Evolutionary conservation across 1,140 invertebrate species (phyloP).

Genomic region (Subanguina moxae): DNA sequence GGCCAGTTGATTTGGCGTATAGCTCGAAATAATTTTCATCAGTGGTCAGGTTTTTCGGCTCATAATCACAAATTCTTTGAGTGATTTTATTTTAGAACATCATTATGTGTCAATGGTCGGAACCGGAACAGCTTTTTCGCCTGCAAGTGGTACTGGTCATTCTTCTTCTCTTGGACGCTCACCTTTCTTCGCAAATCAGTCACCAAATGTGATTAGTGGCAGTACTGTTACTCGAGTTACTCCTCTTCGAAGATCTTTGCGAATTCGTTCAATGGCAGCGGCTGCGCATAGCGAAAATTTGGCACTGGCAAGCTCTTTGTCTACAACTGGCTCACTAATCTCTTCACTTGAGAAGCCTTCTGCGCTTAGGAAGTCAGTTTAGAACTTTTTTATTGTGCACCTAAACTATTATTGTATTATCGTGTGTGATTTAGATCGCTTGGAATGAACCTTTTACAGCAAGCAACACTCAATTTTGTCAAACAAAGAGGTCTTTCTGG

Average conservation of each 20-base stretch:
- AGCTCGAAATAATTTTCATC: too few species aligned
- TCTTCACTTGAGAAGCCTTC: not conserved
- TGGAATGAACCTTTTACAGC: not conserved
- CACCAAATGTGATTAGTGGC: not conserved
- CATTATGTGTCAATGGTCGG: too few species aligned
- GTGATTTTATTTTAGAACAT: constrained; percentile 4
- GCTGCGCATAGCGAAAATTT: constrained; percentile 4
- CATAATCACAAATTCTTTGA: not conserved
- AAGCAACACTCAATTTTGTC: not conserved
- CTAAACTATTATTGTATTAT: not conserved
- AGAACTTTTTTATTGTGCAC: not conserved
- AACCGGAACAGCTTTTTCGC: not conserved
- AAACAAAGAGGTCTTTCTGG: not conserved
- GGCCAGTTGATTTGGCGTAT: too few species aligned
- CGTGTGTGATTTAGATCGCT: not conserved
- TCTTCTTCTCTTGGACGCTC: not conserved
- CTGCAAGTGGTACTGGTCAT: not conserved
- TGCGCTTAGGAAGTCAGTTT: not conserved
- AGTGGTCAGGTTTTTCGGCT: too few species aligned
- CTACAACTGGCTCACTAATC: not conserved
- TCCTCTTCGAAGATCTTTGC: not conserved
- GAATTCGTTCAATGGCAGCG: constrained; percentile 9
- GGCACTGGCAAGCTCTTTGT: not conserved
- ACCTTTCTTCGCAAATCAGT: not conserved
- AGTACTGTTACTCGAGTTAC: constrained; percentile 1